A percentile compares a stretch with the other conserved stretches of the same genome.
These are phyloP conservation scores for Antheraea yamamai DNA, from an alignment of 2,888 invertebrate species.

Conservation along the genomic window DNA sequence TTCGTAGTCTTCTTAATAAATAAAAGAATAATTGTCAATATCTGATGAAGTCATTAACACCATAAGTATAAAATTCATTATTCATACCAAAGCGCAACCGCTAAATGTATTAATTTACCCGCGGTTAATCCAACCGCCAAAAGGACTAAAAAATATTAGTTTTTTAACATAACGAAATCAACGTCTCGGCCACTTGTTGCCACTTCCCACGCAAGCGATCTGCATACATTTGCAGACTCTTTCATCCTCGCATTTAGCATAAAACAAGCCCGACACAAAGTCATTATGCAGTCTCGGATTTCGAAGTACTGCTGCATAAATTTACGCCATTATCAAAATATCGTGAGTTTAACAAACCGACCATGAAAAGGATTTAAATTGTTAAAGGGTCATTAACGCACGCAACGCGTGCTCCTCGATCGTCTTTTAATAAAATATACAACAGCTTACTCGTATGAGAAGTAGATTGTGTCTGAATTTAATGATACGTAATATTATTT, in stretches of 20 bases:
- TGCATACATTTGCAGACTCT: slow-evolving; percentile 77
- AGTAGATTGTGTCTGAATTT: neutral
- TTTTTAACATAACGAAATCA: slow-evolving; percentile 53
- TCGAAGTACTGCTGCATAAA: slow-evolving; percentile 73
- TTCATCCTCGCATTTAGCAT: slow-evolving; percentile 76
- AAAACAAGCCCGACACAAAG: slow-evolving; percentile 78
- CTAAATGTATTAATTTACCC: slow-evolving; percentile 67
- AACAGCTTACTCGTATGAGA: slow-evolving; percentile 6
- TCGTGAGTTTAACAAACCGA: slow-evolving; percentile 69
- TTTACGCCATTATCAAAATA: slow-evolving; percentile 80
- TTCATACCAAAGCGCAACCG: slow-evolving; percentile 24
- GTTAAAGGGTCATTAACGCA: slow-evolving; percentile 75
- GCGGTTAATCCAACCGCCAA: slow-evolving; percentile 59
- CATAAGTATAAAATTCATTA: neutral
- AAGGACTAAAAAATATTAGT: slow-evolving; percentile 50
- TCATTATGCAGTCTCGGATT: slow-evolving; percentile 78
- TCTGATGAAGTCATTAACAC: neutral
- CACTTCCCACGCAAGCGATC: slow-evolving; percentile 78
- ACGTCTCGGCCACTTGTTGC: slow-evolving; percentile 75
- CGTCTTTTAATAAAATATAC: slow-evolving; percentile 12
- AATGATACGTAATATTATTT: neutral
- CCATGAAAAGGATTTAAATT: slow-evolving; percentile 68
- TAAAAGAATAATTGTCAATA: neutral
- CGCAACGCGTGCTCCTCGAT: slow-evolving; percentile 61
- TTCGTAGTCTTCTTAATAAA: neutral